Base-by-base conservation (phyloP, 2,797 vertebrate species). In the Sciurus vulgaris region DNA sequence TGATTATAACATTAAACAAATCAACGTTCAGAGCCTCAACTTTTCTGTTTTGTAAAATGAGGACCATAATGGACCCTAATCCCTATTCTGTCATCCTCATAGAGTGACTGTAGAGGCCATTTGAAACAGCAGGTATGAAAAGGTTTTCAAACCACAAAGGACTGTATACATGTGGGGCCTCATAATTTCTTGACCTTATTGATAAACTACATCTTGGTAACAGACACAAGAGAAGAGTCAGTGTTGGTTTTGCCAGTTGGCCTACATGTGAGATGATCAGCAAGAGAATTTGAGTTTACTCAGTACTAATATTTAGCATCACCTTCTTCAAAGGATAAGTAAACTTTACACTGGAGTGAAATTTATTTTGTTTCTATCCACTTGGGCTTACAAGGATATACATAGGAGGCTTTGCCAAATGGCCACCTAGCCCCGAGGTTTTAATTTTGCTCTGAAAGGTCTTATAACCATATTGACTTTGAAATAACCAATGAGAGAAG, bases 381-480 rank as follows among this genome's bases (percentile, higher is more conserved):
- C 78, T 96, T 94, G 91, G 69, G 67, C 91, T 98, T 98, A 94
- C 72, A 96, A 96, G 78, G 89, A 95, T 85, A 97, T 96, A 93
- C 91, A 82, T 51, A 97, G 65, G 51, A 96, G 92, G 44, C 35
- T 3, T 96, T 63, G 88, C 49, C 76, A 97, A 98, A 96, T 97
- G 1, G 88, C 79, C 85, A 96, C 92, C 59, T 92, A 61, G n/a
- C n/a, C 56, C 22, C 47, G 85, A 93, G 91, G 86, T 97, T 98
- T 97, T 97, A 97, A 97, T 98, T 98, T 97, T 97, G 41, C 38
- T 93, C 47, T 79, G 54, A 97, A 95, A 96, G 84, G 9, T 96
- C 90, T 89, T 91, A 94, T 97, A 97, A 94, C 65, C 85, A 74
- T 76, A 94, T 3, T 97, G 97, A 89, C 90, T 97, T 96, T 89